phyloP scores from a whole-genome alignment of 2,888 invertebrate genomes.

The Drosophila kuntzei region DNA sequence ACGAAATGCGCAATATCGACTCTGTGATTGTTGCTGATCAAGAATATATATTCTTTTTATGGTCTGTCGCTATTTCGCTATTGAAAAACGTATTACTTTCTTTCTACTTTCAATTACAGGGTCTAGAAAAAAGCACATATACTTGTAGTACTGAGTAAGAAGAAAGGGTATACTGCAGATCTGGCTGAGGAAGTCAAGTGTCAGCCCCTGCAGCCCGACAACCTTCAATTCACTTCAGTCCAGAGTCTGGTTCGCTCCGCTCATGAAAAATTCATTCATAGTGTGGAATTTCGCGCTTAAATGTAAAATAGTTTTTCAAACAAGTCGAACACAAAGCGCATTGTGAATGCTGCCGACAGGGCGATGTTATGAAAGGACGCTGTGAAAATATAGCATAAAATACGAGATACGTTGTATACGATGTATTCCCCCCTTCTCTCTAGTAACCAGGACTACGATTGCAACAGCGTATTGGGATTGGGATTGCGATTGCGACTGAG shows the following conservation, averaged over 20 bases:
- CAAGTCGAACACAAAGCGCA: slow-evolving; percentile 81
- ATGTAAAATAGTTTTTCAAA: slow-evolving; percentile 82
- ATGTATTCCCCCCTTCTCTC: slow-evolving; percentile 11
- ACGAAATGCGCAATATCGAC: too few relatives aligned
- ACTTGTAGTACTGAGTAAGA: slow-evolving; percentile 2
- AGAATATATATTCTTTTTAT: too few relatives aligned
- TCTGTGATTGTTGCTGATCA: too few relatives aligned
- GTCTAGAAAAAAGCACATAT: slow-evolving; percentile 14
- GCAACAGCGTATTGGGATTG: slow-evolving; percentile 31
- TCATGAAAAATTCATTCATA: slow-evolving; percentile 81
- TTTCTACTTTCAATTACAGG: background rate
- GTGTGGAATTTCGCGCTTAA: slow-evolving; percentile 81
- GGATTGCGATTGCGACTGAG: slow-evolving; percentile 25
- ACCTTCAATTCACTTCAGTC: slow-evolving; percentile 16
- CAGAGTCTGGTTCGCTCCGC: slow-evolving; percentile 20
- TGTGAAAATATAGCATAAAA: slow-evolving; percentile 69
- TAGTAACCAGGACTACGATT: slow-evolving; percentile 41
- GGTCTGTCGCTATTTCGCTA: too few relatives aligned
- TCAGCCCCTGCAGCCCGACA: slow-evolving; percentile 12
- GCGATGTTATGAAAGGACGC: slow-evolving; percentile 75
- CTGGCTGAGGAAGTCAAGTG: slow-evolving; percentile 65
- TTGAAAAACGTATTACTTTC: too few relatives aligned
- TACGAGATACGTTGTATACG: slow-evolving; percentile 42
- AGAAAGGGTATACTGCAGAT: slow-evolving; percentile 48
- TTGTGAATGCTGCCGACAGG: slow-evolving; percentile 71